Evolutionary conservation across 2,797 vertebrate species (phyloP).

Genomic region (Uromys caudimaculatus): DNA sequence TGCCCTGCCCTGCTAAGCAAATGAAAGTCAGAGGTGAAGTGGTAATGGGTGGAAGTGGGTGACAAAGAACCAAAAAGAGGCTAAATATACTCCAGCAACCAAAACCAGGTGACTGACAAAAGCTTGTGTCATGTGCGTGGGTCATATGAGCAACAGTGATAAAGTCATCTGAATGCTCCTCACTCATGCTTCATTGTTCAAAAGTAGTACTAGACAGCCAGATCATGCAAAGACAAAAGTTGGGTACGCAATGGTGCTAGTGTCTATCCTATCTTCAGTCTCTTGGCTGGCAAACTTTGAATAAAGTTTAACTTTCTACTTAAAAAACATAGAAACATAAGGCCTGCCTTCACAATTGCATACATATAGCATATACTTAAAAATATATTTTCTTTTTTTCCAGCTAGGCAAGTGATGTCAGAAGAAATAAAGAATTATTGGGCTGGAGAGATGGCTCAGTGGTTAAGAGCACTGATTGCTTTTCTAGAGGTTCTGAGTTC

Average conservation of each 20-base stretch:
- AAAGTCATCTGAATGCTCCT: not conserved
- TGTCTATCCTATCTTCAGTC: not conserved
- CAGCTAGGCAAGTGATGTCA: not conserved
- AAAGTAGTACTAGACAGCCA: not conserved
- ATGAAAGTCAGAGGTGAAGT: not conserved
- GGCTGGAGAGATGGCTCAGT: not conserved
- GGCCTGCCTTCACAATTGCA: not conserved
- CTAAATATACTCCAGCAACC: not conserved
- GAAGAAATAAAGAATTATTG: constrained; percentile 56
- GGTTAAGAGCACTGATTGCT: not conserved
- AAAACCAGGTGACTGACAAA: not conserved
- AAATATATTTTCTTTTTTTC: constrained; percentile 12
- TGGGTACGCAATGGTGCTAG: not conserved
- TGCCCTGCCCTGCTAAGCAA: not conserved
- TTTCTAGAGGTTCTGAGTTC: not conserved
- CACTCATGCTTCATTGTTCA: not conserved
- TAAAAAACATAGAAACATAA: not conserved
- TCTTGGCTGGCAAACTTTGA: not conserved
- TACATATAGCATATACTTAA: not conserved
- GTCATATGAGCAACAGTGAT: not conserved
- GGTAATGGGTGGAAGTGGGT: not conserved
- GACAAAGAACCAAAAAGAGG: not conserved
- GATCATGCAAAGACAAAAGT: not conserved
- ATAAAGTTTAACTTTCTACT: not conserved
- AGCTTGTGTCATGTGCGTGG: not conserved